Evolutionary conservation across 2,888 invertebrate genomes (phyloP).

Genomic region (Melangyna quadrimaculata): DNA sequence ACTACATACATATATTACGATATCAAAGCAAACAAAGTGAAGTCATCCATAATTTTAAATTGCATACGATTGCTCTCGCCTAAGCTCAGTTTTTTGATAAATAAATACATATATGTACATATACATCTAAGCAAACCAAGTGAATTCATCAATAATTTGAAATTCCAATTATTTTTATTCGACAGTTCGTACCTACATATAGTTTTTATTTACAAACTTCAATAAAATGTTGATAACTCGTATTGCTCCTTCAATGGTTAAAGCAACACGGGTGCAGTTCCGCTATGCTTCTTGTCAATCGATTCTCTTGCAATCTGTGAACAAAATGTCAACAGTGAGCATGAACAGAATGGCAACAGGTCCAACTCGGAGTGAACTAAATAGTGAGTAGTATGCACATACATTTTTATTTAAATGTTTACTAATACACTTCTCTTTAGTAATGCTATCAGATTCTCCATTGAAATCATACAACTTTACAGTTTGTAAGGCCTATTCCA

Average conservation of each 20-base stretch:
- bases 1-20: too few species aligned
- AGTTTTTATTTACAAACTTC: background rate
- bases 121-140: slow-evolving; percentile 18
- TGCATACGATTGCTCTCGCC: too few species aligned
- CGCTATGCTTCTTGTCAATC: slow-evolving; percentile 36
- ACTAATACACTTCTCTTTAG: background rate
- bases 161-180: background rate
- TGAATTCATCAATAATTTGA: slow-evolving; percentile 33
- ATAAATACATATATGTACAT: too few species aligned
- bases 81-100: too few species aligned
- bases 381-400: background rate
- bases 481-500: slow-evolving; percentile 9
- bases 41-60: too few species aligned
- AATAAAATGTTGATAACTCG: slow-evolving; percentile 44
- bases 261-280: slow-evolving; percentile 15
- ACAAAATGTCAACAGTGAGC: background rate
- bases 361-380: background rate
- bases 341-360: slow-evolving; percentile 11
- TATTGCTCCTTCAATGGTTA: slow-evolving; percentile 29
- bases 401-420: background rate
- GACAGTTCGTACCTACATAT: background rate
- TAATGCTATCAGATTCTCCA: background rate
- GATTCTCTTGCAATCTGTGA: slow-evolving; percentile 18
- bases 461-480: background rate
- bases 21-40: too few species aligned